Conservation (phyloP, 2,888 invertebrate genomes). For the Eledone cirrhosa region DNA sequence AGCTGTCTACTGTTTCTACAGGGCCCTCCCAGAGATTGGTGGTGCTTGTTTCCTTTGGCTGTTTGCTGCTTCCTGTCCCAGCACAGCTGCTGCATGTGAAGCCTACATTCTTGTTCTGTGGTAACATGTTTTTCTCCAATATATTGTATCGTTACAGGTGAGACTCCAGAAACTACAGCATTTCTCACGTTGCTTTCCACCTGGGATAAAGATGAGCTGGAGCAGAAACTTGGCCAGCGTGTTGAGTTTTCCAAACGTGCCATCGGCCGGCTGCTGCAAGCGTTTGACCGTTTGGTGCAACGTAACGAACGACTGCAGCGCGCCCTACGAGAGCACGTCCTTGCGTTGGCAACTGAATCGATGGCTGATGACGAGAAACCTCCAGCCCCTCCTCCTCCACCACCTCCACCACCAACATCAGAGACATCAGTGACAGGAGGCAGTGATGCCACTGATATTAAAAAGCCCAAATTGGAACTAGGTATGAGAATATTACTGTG, state of each 20-base stretch:
- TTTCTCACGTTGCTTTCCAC: constrained; percentile 94
- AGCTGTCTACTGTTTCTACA: too few relatives aligned
- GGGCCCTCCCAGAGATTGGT: too few relatives aligned
- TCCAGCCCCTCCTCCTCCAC: too few relatives aligned
- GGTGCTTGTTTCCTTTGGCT: too few relatives aligned
- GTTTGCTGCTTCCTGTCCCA: too few relatives aligned
- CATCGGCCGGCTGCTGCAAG: constrained; percentile 95
- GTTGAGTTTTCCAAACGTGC: constrained; percentile 95
- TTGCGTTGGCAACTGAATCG: constrained; percentile 29
- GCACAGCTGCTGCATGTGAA: too few relatives aligned
- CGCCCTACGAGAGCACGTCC: constrained; percentile 71
- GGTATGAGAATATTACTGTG: background rate
- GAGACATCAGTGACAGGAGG: background rate
- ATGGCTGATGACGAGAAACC: constrained; percentile 24
- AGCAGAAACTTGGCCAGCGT: constrained; percentile 92
- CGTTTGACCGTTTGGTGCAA: constrained; percentile 94
- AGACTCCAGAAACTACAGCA: constrained; percentile 90
- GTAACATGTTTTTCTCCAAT: too few relatives aligned
- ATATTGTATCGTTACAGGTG: constrained; percentile 73
- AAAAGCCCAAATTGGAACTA: background rate
- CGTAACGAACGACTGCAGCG: constrained; percentile 93
- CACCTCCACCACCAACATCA: background rate
- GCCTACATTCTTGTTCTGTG: too few relatives aligned
- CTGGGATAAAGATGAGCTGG: constrained; percentile 97
- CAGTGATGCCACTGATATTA: background rate